Evolutionary conservation across 2,888 invertebrate genomes (phyloP), one percentile per base, ranked within the genome.

Genomic region (Eupithecia inturbata): DNA sequence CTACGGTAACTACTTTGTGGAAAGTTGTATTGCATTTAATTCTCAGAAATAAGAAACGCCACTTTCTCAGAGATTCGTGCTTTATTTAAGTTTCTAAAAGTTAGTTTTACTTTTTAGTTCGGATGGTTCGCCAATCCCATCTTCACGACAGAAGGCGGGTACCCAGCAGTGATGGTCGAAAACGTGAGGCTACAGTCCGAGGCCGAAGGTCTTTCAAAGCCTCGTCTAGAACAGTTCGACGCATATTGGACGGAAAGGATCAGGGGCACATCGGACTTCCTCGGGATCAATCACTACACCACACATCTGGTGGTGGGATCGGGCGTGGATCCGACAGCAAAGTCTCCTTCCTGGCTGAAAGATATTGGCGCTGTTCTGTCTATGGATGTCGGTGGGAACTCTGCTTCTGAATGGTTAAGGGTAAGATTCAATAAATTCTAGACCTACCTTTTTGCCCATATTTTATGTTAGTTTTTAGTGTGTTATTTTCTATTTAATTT

Each of bases 91-190:
- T 41, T 39, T 12, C 9, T 39, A 22, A 16, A 16, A 60, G 9
- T 64, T 62, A 26, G 22, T 39, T 12, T 19, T n/a, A 19, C 16
- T 31, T 71, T 62, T 3, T 83, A 95, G 95, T 93, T 95, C 75
- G 95, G 95, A 77, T 95, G 95, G 95, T 95, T 95, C 78, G 95
- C 95, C 0, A 93, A 95, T 81, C 95, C 95, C 0, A 95, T 95
- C 74, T 95, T 95, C 83, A 92, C 95, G 1, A 82, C 86, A 68
- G 87, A 91, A 79, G 95, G 95, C 64, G 95, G 95, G 28, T 95
- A 95, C 80, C 95, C 95, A 16, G 77, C 87, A 3, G 91, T 86
- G 0, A 95, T 95, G 95, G 78, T 95, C 7, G 92, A 93, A 69
- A 93, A 92, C 70, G 89, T 95, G 2, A 92, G 88, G 0, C 87